A percentile compares a stretch with the other conserved stretches of the same genome.
Evolutionary conservation across 2,113 vertebrate genomes (phyloP).

Genomic region (Alouatta palliata): DNA sequence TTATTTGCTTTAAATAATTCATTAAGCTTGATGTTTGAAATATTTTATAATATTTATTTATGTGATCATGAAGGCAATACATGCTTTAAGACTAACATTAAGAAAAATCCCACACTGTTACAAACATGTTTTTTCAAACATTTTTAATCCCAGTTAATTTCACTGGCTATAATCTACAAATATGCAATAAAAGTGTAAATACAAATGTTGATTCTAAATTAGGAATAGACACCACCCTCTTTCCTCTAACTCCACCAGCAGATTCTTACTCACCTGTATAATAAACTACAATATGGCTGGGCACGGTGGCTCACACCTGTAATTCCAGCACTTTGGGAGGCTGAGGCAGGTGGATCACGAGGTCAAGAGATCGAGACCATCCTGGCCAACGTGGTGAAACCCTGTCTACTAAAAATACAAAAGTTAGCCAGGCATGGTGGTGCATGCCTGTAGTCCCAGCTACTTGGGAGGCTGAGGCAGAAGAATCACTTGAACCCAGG

Average conservation of each 20-base stretch:
- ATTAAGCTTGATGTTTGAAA: slow-evolving; percentile 2
- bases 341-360: too few species aligned
- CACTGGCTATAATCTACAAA: not conserved
- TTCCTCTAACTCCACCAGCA: not conserved
- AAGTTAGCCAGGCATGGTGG: too few species aligned
- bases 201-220: not conserved
- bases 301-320: too few species aligned
- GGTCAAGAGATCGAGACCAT: too few species aligned
- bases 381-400: too few species aligned
- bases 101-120: not conserved
- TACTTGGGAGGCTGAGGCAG: too few species aligned
- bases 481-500: too few species aligned
- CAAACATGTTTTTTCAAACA: not conserved
- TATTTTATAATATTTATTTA: not conserved
- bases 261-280: not conserved
- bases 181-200: not conserved
- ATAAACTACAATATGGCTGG: not conserved
- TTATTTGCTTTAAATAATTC: slow-evolving; percentile 10
- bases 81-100: not conserved
- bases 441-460: too few species aligned
- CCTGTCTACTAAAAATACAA: too few species aligned
- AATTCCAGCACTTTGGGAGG: too few species aligned
- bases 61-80: not conserved
- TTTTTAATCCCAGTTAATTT: not conserved
- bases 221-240: not conserved